Evolutionary conservation across 1,140 invertebrate species (phyloP).

Genomic region (Microplitis demolitor): DNA sequence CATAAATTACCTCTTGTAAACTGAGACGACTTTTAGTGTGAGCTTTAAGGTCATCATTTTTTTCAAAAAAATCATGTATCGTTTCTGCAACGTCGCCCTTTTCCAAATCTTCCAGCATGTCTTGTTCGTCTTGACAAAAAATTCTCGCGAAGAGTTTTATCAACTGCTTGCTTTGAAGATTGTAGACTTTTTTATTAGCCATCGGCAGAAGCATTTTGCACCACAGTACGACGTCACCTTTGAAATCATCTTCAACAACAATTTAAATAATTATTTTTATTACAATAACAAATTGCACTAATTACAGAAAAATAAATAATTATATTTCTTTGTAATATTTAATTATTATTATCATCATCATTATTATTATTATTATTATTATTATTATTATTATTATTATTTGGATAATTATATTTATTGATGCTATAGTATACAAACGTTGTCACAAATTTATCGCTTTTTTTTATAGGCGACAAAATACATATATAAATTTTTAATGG

Average conservation of each 20-base stretch:
- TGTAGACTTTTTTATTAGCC: constrained; percentile 84
- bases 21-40: constrained; percentile 73
- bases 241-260: constrained; percentile 66
- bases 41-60: constrained; percentile 67
- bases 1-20: constrained; percentile 69
- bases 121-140: constrained; percentile 73
- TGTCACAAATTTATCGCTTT: not conserved
- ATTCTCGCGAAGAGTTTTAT: constrained; percentile 87
- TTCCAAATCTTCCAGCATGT: constrained; percentile 86
- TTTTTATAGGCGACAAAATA: not conserved
- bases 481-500: not conserved
- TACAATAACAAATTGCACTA: not conserved
- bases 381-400: no score
- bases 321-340: no score
- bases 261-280: not conserved
- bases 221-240: constrained; percentile 82
- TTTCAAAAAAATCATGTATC: constrained; percentile 78
- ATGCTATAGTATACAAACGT: not conserved
- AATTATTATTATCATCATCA: no score
- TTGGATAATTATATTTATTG: no score
- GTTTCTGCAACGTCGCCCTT: constrained; percentile 91
- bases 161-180: constrained; percentile 89
- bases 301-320: not conserved
- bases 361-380: no score
- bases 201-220: constrained; percentile 83